Conservation (phyloP, 2,113 vertebrate genomes). For the Todiramphus chloris region DNA sequence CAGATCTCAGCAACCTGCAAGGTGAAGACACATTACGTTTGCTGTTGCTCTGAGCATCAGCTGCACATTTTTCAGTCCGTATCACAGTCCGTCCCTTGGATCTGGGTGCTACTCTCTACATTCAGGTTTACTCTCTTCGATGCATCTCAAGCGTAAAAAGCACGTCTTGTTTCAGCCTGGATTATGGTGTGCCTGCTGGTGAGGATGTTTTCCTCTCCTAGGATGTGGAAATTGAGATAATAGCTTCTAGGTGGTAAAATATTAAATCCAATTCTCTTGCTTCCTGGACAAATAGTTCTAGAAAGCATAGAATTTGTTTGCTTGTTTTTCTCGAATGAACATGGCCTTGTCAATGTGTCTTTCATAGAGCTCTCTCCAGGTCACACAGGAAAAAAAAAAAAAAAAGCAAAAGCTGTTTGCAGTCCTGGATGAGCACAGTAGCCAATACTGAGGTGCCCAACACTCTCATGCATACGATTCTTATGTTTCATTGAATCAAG, state of each 20-base stretch:
- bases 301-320: background rate
- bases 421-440: background rate
- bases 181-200: background rate
- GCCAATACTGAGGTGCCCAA: background rate
- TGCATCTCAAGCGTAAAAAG: background rate
- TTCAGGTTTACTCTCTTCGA: background rate
- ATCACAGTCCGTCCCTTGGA: background rate
- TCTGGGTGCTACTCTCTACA: background rate
- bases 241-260: background rate
- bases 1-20: background rate
- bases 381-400: background rate
- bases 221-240: background rate
- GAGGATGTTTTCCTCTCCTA: background rate
- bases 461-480: fast-evolving
- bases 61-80: background rate
- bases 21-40: background rate
- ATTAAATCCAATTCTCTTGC: background rate
- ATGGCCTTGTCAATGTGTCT: background rate
- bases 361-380: background rate
- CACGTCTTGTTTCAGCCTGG: background rate
- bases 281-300: background rate
- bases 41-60: background rate
- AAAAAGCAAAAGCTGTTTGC: background rate
- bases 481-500: background rate
- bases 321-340: background rate